Base-by-base conservation (phyloP, 1,140 invertebrate genomes). In the Varroa destructor region DNA sequence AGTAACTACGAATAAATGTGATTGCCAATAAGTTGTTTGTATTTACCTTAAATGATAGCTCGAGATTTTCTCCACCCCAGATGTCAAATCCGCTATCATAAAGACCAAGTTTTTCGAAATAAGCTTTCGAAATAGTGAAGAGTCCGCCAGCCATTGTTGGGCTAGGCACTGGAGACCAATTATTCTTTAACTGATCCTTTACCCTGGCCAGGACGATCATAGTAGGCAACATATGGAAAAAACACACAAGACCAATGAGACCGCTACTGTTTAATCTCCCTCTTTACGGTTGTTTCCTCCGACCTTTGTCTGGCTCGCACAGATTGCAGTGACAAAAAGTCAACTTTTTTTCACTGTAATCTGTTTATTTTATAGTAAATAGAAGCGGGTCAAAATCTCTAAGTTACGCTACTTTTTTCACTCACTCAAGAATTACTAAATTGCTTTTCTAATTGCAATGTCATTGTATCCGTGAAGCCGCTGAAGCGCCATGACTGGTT, bases 61-160 rank as follows among this genome's bases (percentile, higher is more conserved):
- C 82, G 42, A 91, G 79, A 82, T 91, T 90, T 79, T 92, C 89
- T 36, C 88, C 89, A 56, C 89, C 88, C 94, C 94, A 97, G 6
- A 97, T 91, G 78, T 97, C 92, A 91, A 97, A 95, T 77, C 89
- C 89, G 81, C 89, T 92, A 78, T 98, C 95, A 81, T 98, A 98
- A 77, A 93, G 93, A 58, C 94, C 94, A 8, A 98, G 84, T 77
- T 89, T 88, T 75, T 90, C 88, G 81, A 98, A 98, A 81, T 93
- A 97, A 3, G 85, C 82, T 76, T 89, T 88, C 77, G 90, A 86
- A 79, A 97, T 97, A 71, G 92, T 89, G 81, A 98, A 97, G 6
- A 98, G 83, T 0, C 94, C 93, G 0, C 95, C 95, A 5, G 94
- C 93, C 78, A 97, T 95, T 4, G 92, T 94, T 0, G 92, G 91